Percentiles rank a stretch among this genome's conserved stretches.
Evolutionary conservation across 2,888 invertebrate species (phyloP).

Genomic region (Siphonodentalium dalli): DNA sequence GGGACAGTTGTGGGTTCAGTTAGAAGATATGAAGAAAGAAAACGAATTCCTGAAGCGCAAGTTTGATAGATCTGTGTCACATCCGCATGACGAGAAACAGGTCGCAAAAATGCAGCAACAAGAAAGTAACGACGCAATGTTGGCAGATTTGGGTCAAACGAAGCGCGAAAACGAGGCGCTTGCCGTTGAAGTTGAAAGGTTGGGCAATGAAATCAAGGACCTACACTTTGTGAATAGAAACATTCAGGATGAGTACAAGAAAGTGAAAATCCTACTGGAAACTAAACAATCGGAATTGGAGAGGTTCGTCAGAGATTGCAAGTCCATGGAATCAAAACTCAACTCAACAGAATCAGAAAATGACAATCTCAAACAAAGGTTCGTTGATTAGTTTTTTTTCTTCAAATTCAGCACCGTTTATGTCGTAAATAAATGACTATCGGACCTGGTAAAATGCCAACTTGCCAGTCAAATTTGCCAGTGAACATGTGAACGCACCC

Average conservation of each 20-base stretch:
- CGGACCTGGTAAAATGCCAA: too few relatives aligned
- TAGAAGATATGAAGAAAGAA: conserved; percentile 55
- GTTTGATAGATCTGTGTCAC: conserved; percentile 28
- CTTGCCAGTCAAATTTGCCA: too few relatives aligned
- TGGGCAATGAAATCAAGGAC: conserved; percentile 43
- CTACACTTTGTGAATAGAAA: conserved; percentile 38
- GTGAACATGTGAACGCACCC: too few relatives aligned
- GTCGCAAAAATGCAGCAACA: conserved; percentile 34
- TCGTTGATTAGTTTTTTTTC: too few relatives aligned
- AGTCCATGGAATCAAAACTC: conserved; percentile 41
- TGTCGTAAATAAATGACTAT: too few relatives aligned
- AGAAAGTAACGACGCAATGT: conserved; percentile 48
- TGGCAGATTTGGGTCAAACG: conserved; percentile 43
- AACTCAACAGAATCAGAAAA: conserved; percentile 44
- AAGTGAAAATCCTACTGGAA: conserved; percentile 46
- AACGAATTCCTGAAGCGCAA: conserved; percentile 49
- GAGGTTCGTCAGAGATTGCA: conserved; percentile 46
- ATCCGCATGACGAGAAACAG: conserved; percentile 36
- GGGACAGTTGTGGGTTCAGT: conserved; percentile 58
- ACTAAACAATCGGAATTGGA: conserved; percentile 47
- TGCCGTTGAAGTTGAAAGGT: conserved; percentile 39
- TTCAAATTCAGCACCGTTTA: too few relatives aligned
- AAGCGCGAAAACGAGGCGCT: conserved; percentile 45
- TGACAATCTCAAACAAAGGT: conserved; percentile 48
- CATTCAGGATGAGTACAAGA: conserved; percentile 50